Base-by-base conservation (phyloP, 2,888 invertebrate genomes). In the Campoplex capitator region DNA sequence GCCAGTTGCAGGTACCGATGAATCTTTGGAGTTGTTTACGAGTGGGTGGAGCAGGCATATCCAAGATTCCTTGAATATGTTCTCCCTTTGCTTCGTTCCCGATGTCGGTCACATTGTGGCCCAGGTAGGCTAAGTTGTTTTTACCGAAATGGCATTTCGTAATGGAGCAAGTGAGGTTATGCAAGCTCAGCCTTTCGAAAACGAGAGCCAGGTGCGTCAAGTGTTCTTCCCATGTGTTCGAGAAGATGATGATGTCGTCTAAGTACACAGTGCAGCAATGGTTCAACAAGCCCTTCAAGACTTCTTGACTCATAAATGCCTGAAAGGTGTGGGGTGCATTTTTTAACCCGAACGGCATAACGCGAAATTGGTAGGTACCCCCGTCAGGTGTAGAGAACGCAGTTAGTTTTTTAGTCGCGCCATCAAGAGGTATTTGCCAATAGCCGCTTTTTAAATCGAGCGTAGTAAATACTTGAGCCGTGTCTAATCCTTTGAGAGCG, bases 211-310 rank as follows among this genome's bases (percentile, higher is more conserved):
- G 71, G 56, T 91, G 90, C 0, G 32, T 3, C 0, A 90, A 79
- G 70, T 91, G 91, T 8, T 90, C 87, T 2, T 87, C 84, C 81
- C 75, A 88, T 1, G 45, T 79, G 0, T 77, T n/a, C 0, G 89
- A 89, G 74, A 85, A 90, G 11, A 91, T 70, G 7, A 92, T 90
- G 7, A 93, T 91, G 74, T 93, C 92, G 51, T 92, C 92, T 2
- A 92, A 76, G 75, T 92, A 93, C 0, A 90, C 91, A 0, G 89
- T 42, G 32, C 88, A 88, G 67, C 89, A 84, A 1, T 88, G 28
- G 9, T 86, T 80, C 1, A 90, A 51, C 48, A 88, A 89, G 0
- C 91, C 91, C 0, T 74, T 54, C 0, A 90, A 87, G 0, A 91
- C 90, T 16, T 88, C 88, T 18, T 90, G 89, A 11, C 75, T 84